Base-by-base conservation (phyloP, 1,140 invertebrate genomes). In the Melipona quadrifasciata region DNA sequence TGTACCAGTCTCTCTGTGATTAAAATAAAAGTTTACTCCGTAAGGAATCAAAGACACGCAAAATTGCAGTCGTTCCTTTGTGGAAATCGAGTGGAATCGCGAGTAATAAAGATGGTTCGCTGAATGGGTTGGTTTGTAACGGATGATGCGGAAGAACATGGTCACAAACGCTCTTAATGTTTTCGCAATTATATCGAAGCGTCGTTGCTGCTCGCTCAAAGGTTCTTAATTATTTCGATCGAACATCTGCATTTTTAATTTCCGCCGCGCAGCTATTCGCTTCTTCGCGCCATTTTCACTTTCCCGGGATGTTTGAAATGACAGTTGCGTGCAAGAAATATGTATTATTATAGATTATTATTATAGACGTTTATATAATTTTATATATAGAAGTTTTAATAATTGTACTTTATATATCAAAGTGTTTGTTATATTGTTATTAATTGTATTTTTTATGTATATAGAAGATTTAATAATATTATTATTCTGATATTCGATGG, bases 191-290 rank as follows among this genome's bases (percentile, higher is more conserved):
- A 31, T 11, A 31, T 64, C 27, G 34, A 21, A n/a, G 79, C 19
- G n/a, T 14, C 4, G 19, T 31, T n/a, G n/a, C 27, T 61, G 55
- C 53, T 78, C 27, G 34, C 4, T 24, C 24, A 11, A 70, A 87
- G 64, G 34, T 4, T 1, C 34, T 81, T 51, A 53, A 81, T 64
- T 19, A 34, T 51, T 39, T 21, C n/a, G 24, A 16, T 19, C 34
- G n/a, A 39, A 10, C 24, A 53, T 73, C 19, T 27, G 57, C 39
- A 34, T 81, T 81, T 74, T 53, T 39, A 64, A 81, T 81, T 65
- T n/a, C 5, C 17, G 16, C 24, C 12, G 11, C 71, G 47, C 31
- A 5, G 17, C 11, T n/a, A 34, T 47, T 65, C 19, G n/a, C 47
- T 53, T 12, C 19, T 16, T 6, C n/a, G 39, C 21, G 21, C 17